Evolutionary conservation across 2,113 vertebrate genomes (phyloP).

Genomic region (Rostratula benghalensis): DNA sequence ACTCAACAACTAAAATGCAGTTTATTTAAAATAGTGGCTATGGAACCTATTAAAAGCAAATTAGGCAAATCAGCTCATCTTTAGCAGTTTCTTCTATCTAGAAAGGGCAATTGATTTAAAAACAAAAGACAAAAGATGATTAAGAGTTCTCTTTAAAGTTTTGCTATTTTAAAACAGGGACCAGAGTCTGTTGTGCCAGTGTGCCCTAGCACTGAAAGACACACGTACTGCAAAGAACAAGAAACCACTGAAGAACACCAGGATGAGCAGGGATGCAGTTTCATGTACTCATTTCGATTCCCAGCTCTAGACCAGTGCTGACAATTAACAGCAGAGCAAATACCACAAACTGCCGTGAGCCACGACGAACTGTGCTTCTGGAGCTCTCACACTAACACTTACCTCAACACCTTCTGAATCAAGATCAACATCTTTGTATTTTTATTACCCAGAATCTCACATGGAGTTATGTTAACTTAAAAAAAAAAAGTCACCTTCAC

Average conservation of each 20-base stretch:
- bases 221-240: background rate
- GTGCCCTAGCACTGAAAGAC: background rate
- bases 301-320: background rate
- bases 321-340: background rate
- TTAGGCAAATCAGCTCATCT: background rate
- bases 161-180: background rate
- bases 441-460: background rate
- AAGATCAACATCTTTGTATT: background rate
- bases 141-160: background rate
- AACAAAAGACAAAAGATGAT: background rate
- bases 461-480: background rate
- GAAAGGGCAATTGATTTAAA: background rate
- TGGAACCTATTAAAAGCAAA: background rate
- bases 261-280: background rate
- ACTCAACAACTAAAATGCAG: background rate
- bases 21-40: background rate
- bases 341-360: background rate
- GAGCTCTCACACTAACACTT: background rate
- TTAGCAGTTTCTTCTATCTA: background rate
- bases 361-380: accelerated
- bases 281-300: background rate
- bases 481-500: background rate
- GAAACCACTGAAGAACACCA: background rate
- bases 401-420: background rate
- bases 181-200: background rate